These are phyloP conservation scores for Brachionus plicatilis DNA, from an alignment of 1,140 invertebrate genomes.

Conservation along the genomic window DNA sequence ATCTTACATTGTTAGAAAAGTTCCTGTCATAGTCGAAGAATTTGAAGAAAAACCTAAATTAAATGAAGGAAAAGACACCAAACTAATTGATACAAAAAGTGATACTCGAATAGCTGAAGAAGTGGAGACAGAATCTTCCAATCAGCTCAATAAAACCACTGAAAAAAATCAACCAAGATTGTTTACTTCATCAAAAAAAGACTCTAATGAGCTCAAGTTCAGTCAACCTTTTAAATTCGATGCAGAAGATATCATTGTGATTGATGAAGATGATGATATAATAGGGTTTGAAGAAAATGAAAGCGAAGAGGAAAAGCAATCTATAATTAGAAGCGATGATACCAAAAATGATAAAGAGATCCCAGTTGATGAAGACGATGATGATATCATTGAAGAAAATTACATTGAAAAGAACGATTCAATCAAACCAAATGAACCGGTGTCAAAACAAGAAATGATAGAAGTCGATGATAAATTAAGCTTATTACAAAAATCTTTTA, in stretches of 20 bases:
- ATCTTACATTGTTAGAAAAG: background rate
- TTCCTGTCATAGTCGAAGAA: background rate
- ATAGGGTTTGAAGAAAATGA: background rate
- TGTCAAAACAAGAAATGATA: background rate
- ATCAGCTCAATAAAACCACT: background rate
- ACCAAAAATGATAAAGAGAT: background rate
- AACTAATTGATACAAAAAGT: background rate
- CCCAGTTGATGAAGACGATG: background rate
- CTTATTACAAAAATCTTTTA: background rate
- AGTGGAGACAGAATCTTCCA: background rate
- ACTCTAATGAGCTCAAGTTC: background rate
- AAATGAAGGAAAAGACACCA: background rate
- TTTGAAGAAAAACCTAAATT: background rate
- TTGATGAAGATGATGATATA: constrained; percentile 22
- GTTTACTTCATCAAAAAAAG: background rate
- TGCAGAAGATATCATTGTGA: background rate
- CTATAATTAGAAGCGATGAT: background rate
- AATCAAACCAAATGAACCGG: background rate
- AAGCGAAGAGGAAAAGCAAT: background rate
- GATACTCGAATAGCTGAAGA: background rate
- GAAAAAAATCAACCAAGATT: background rate
- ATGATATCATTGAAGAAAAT: constrained; percentile 21
- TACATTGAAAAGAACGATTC: background rate
- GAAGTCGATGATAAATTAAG: background rate
- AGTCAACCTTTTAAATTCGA: background rate